Percentiles rank a stretch among this genome's conserved stretches.
These are phyloP conservation scores for Bombus sibiricus DNA, from an alignment of 1,140 invertebrate species.

Conservation along the genomic window DNA sequence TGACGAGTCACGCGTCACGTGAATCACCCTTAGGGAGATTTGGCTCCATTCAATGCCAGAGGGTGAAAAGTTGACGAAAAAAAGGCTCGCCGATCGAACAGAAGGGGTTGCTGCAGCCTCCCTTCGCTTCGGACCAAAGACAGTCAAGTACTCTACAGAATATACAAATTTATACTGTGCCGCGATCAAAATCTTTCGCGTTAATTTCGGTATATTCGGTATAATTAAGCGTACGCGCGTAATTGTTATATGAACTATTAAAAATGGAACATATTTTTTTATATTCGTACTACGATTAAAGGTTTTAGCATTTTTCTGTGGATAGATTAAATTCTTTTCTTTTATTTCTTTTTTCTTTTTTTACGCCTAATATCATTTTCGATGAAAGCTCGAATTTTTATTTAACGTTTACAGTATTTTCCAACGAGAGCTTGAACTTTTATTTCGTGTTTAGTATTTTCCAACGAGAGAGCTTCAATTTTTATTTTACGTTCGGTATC, in stretches of 20 bases:
- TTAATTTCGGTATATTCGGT: background rate
- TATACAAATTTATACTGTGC: background rate
- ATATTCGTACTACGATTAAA: too few species aligned
- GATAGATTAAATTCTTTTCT: too few species aligned
- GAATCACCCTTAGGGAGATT: slow-evolving; percentile 65
- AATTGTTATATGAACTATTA: background rate
- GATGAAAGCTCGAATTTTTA: background rate
- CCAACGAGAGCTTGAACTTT: too few species aligned
- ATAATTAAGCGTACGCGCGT: background rate
- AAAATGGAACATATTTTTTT: background rate
- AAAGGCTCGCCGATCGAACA: slow-evolving; percentile 25
- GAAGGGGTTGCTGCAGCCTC: slow-evolving; percentile 49
- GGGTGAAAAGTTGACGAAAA: slow-evolving; percentile 42
- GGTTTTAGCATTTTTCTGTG: too few species aligned
- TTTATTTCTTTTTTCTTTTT: too few species aligned
- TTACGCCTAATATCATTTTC: too few species aligned
- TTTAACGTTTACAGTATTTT: background rate
- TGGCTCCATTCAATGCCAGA: slow-evolving; percentile 27
- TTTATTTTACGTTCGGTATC: too few species aligned
- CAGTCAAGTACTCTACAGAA: background rate
- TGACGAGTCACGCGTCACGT: slow-evolving; percentile 44
- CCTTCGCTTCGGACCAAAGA: background rate
- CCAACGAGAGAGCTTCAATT: too few species aligned
- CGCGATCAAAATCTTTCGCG: background rate
- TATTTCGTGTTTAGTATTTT: too few species aligned